Conservation (phyloP, 2,888 invertebrate genomes). For the Sinopyrophorus schimmeli region DNA sequence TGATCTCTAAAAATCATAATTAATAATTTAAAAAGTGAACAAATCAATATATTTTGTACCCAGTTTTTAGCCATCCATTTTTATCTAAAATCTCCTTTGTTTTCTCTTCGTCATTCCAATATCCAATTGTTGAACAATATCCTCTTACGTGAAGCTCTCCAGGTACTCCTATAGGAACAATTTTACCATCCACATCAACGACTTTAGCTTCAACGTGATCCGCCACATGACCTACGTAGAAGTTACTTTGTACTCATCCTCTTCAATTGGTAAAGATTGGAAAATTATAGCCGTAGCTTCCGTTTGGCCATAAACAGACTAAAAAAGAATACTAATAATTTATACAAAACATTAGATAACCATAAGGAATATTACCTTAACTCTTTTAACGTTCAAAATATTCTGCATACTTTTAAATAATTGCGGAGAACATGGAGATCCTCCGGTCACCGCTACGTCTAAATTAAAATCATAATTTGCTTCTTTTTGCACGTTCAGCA, state of each 20-base stretch:
- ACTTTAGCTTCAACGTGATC: slow-evolving; percentile 67
- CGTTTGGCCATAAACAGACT: slow-evolving; percentile 66
- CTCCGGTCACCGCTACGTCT: slow-evolving; percentile 68
- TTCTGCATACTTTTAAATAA: slow-evolving; percentile 59
- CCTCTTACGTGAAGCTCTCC: slow-evolving; percentile 80
- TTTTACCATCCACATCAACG: slow-evolving; percentile 64
- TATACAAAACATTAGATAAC: not conserved
- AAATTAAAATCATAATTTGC: slow-evolving; percentile 55
- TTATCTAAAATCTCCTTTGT: slow-evolving; percentile 67
- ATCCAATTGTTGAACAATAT: slow-evolving; percentile 77
- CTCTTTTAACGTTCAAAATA: slow-evolving; percentile 53
- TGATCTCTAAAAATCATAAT: slow-evolving; percentile 62
- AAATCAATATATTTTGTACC: slow-evolving; percentile 56
- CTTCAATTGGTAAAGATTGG: slow-evolving; percentile 56
- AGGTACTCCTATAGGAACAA: slow-evolving; percentile 69
- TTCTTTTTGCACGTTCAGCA: slow-evolving; percentile 60
- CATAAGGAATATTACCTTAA: slow-evolving; percentile 54
- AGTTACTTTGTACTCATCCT: slow-evolving; percentile 53
- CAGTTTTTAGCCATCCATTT: slow-evolving; percentile 82
- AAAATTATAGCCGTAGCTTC: slow-evolving; percentile 62
- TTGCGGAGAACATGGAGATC: slow-evolving; percentile 69
- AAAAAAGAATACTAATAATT: slow-evolving; percentile 36
- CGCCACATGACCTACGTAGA: slow-evolving; percentile 60
- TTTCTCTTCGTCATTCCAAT: slow-evolving; percentile 78
- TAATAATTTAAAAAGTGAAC: not conserved